Evolutionary conservation across 2,888 invertebrate genomes (phyloP).

Genomic region (Pterobdella sp.): DNA sequence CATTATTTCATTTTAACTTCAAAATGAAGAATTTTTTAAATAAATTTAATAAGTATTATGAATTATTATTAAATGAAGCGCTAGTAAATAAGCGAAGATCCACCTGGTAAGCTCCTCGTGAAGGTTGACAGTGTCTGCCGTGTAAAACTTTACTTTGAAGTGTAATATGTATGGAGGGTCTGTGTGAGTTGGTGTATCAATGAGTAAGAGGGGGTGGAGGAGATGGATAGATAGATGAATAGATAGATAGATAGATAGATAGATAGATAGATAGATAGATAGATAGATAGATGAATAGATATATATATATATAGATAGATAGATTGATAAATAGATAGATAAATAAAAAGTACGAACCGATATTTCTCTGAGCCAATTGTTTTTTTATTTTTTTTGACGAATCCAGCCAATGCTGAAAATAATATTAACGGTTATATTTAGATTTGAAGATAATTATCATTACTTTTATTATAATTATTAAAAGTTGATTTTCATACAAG

Average conservation of each 20-base stretch:
- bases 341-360: constrained; percentile 1
- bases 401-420: constrained; percentile 85
- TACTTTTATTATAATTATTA: too few relatives aligned
- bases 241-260: neutral
- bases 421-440: too few relatives aligned
- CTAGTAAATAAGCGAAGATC: neutral
- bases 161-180: constrained; percentile 94
- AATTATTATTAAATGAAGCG: too few relatives aligned
- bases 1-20: too few relatives aligned
- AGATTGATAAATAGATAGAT: neutral
- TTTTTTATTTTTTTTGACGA: constrained; percentile 94
- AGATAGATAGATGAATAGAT: neutral
- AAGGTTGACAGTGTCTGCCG: constrained; percentile 84
- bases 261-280: neutral
- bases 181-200: constrained; percentile 65
- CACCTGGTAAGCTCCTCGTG: constrained; percentile 87
- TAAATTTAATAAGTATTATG: too few relatives aligned
- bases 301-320: too few relatives aligned
- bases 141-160: constrained; percentile 94
- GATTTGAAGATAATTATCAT: too few relatives aligned
- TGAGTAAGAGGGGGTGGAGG: neutral
- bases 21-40: too few relatives aligned
- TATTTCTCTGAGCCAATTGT: constrained; percentile 81
- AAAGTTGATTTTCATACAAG: too few relatives aligned
- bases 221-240: neutral